Percentiles rank a stretch among this genome's conserved stretches.
These are phyloP conservation scores for Lepilemur ruficaudatus DNA, from an alignment of 2,797 vertebrate species.

Conservation along the genomic window DNA sequence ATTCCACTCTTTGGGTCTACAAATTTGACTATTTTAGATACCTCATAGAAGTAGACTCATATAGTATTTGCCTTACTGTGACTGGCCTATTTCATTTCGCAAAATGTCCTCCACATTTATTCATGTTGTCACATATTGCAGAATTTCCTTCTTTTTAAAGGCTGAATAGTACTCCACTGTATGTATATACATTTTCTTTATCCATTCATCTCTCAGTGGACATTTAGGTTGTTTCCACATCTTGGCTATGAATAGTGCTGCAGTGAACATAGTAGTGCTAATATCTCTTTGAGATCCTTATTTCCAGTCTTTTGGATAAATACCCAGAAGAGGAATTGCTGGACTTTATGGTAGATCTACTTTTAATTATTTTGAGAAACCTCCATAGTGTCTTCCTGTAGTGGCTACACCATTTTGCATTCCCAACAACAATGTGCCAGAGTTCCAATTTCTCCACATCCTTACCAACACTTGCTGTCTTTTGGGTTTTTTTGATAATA, in stretches of 20 bases:
- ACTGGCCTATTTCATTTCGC: not conserved
- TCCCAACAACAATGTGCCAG: not conserved
- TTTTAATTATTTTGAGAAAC: not conserved
- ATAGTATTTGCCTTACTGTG: not conserved
- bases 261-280: not conserved
- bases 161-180: not conserved
- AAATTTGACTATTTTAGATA: not conserved
- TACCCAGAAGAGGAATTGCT: not conserved
- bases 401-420: not conserved
- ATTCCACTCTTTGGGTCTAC: no score
- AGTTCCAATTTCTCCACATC: not conserved
- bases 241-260: not conserved
- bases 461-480: not conserved
- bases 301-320: not conserved
- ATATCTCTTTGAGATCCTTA: not conserved
- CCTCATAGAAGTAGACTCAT: not conserved
- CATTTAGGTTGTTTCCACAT: not conserved
- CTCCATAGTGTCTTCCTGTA: not conserved
- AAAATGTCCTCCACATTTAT: not conserved
- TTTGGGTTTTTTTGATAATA: not conserved
- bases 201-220: not conserved
- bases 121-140: not conserved
- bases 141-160: not conserved
- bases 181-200: not conserved
- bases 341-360: not conserved